A percentile compares a stretch with the other conserved stretches of the same genome.
Evolutionary conservation across 1,140 invertebrate species (phyloP).

Genomic region (Drosophila athabasca): DNA sequence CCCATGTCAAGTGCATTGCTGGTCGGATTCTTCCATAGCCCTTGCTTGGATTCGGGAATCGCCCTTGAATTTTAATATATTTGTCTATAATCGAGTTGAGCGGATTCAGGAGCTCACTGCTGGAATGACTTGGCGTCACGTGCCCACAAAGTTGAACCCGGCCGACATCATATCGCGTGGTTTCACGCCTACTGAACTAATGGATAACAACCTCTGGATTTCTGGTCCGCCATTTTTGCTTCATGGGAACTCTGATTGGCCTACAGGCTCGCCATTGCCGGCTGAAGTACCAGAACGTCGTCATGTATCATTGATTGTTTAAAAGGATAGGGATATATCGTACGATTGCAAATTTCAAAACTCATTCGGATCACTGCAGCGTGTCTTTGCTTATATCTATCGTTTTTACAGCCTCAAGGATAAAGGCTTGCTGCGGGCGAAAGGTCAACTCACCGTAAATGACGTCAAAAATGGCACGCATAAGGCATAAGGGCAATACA

Average conservation of each 20-base stretch:
- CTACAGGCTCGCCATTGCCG: too few species aligned
- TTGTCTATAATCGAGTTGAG: neutral
- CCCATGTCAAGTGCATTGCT: slow-evolving; percentile 2
- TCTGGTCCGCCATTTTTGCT: neutral
- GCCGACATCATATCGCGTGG: slow-evolving; percentile 11
- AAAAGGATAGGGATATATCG: neutral
- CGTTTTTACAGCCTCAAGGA: neutral
- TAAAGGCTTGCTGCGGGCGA: too few species aligned
- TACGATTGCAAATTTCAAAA: neutral
- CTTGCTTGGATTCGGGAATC: slow-evolving; percentile 1
- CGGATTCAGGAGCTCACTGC: slow-evolving; percentile 1
- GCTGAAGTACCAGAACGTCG: neutral
- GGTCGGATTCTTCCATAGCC: slow-evolving; percentile 4
- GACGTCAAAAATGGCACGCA: neutral
- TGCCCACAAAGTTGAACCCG: neutral
- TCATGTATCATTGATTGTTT: neutral
- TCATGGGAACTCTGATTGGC: too few species aligned
- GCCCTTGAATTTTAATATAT: slow-evolving; percentile 3
- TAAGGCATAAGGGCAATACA: neutral
- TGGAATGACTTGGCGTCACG: neutral
- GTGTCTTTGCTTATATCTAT: neutral
- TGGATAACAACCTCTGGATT: neutral
- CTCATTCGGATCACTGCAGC: neutral
- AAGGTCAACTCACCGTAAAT: neutral
- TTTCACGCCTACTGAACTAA: too few species aligned